Conservation (phyloP, 1,140 invertebrate genomes). For the Brachionus koreanus region DNA sequence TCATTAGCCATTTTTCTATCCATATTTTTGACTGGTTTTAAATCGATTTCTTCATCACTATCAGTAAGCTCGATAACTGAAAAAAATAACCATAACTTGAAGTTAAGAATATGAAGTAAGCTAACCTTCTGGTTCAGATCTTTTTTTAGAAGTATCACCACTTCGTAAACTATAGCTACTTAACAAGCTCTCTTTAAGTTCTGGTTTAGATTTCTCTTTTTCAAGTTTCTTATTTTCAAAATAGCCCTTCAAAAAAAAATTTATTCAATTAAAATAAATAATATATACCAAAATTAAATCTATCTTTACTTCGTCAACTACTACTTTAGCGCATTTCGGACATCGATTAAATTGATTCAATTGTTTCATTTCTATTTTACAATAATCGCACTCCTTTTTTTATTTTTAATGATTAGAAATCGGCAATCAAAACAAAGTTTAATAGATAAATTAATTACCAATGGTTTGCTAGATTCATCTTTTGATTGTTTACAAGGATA, state of each 20-base stretch:
- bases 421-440: neutral
- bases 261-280: neutral
- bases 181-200: neutral
- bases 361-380: neutral
- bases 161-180: neutral
- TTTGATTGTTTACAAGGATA: neutral
- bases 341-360: neutral
- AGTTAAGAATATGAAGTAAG: neutral
- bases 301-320: neutral
- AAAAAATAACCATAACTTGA: neutral
- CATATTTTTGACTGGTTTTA: neutral
- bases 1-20: neutral
- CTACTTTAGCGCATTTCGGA: neutral
- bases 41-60: neutral
- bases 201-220: neutral
- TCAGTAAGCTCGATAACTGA: conserved; percentile 2
- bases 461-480: neutral
- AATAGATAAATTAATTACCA: neutral
- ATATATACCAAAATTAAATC: neutral
- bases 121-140: conserved; percentile 23
- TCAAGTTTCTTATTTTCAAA: conserved; percentile 8
- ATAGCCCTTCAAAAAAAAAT: neutral
- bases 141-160: neutral
- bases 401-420: too few species aligned
- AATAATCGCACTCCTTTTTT: neutral